Evolutionary conservation across 2,888 invertebrate species (phyloP).

Genomic region (Polymixis flavicincta): DNA sequence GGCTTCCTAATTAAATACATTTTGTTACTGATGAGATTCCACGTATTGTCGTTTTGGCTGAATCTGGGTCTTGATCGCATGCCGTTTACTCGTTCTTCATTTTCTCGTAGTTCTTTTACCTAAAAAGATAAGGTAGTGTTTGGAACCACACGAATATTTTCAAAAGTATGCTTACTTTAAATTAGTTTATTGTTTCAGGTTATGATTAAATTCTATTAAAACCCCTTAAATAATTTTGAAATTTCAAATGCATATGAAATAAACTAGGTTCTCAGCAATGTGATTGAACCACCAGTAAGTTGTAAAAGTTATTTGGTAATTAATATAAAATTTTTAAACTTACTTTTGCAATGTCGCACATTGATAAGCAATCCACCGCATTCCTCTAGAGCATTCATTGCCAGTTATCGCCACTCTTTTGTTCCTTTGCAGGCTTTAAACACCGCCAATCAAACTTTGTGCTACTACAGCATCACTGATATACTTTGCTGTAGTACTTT

Average conservation of each 20-base stretch:
- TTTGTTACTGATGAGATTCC: background rate
- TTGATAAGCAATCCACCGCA: background rate
- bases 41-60: background rate
- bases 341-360: constrained; percentile 14
- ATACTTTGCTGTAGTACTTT: background rate
- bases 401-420: background rate
- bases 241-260: no score
- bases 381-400: background rate
- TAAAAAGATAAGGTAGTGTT: background rate
- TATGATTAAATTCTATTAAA: background rate
- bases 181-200: no score
- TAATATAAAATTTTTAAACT: constrained; percentile 8
- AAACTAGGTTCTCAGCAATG: no score
- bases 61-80: no score
- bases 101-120: background rate
- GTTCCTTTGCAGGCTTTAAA: background rate
- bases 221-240: background rate
- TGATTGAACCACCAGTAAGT: no score
- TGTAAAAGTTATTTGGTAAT: background rate
- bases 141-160: background rate
- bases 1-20: background rate
- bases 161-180: no score
- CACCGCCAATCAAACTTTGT: background rate
- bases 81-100: background rate
- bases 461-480: background rate